phyloP scores from a whole-genome alignment of 2,888 invertebrate species.

The Anodontia alba region DNA sequence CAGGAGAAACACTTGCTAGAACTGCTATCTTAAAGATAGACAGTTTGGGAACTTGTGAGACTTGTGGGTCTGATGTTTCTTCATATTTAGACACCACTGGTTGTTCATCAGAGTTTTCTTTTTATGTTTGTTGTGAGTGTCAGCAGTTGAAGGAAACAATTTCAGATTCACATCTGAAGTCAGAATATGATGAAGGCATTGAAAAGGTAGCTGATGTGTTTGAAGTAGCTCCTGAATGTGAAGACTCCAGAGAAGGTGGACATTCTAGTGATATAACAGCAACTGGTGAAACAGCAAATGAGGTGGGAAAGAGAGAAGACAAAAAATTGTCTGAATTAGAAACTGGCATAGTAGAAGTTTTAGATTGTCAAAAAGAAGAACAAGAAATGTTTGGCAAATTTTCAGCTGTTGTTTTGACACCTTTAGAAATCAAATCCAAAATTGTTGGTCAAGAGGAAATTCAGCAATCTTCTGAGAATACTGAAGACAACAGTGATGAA shows the following conservation, averaged over 20 bases:
- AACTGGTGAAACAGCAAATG: neutral
- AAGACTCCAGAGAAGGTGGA: neutral
- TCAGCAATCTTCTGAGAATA: neutral
- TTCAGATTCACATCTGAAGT: neutral
- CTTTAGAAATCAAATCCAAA: neutral
- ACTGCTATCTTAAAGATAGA: conserved; percentile 32
- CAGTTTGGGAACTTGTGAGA: conserved; percentile 44
- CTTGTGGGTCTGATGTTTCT: conserved; percentile 37
- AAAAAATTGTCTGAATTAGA: neutral
- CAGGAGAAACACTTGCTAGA: neutral
- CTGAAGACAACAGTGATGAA: neutral
- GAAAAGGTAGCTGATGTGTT: neutral
- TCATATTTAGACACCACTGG: conserved; percentile 47
- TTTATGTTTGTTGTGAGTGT: conserved; percentile 30
- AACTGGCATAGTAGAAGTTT: neutral
- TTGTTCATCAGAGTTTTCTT: conserved; percentile 54
- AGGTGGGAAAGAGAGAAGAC: neutral
- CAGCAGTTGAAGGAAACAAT: neutral
- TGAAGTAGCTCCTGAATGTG: neutral
- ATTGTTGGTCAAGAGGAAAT: neutral
- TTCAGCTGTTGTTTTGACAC: neutral
- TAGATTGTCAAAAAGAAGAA: neutral
- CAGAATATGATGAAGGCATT: neutral
- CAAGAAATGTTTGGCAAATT: neutral
- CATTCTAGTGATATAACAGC: neutral